Base-by-base conservation (phyloP, 2,888 invertebrate species). In the Stenodera caucasica region DNA sequence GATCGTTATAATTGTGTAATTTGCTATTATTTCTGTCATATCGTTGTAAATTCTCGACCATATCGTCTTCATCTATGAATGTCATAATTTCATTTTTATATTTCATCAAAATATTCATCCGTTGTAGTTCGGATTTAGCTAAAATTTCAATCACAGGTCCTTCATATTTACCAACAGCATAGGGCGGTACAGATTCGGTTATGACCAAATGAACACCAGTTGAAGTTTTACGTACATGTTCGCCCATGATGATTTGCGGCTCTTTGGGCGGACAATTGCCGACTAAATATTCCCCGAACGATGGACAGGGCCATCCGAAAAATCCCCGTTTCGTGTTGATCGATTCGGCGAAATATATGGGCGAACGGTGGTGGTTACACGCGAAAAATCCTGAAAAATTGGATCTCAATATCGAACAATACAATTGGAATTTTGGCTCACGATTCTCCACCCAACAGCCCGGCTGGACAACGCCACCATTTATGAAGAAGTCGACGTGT, bases 401-500 rank as follows among this genome's bases (percentile, higher is more conserved):
- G 0, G n/a, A n/a, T n/a, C n/a, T n/a, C n/a, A n/a, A n/a, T n/a
- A n/a, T n/a, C n/a, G n/a, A n/a, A n/a, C n/a, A n/a, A n/a, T n/a
- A n/a, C n/a, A n/a, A n/a, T n/a, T n/a, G n/a, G n/a, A n/a, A n/a
- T n/a, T n/a, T n/a, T n/a, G n/a, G n/a, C 73, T 78, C 70, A 81
- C 82, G 80, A 60, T 77, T 76, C 75, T 78, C 74, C 60, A 80
- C 80, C 81, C 83, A 80, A 72, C 90, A 90, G 0, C 89, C 89
- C 0, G 89, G 89, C 67, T 90, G 90, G 37, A 83, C 80, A 23
- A 86, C 81, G 0, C 90, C 90, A 0, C 90, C 90, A 70, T 90
- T 90, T 75, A 89, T 82, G 70, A 88, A 90, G 73, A 90, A 90
- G 71, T 90, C 90, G 0, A 86, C 84, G 72, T 90, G 88, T 0